Evolutionary conservation across 2,113 vertebrate genomes (phyloP).

Genomic region (Stigmatopora nigra): DNA sequence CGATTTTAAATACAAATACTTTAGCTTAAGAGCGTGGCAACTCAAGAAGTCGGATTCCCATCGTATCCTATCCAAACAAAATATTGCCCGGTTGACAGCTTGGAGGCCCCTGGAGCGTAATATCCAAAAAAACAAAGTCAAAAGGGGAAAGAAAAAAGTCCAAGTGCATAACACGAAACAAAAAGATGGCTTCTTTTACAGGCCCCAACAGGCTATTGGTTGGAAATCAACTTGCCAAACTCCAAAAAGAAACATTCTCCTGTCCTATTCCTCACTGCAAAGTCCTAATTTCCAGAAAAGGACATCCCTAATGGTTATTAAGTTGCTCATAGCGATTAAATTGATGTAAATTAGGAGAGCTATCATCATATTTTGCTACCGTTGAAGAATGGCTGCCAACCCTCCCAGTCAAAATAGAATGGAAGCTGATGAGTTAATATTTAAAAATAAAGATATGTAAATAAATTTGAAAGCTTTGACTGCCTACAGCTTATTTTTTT

Average conservation of each 20-base stretch:
- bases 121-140: not conserved
- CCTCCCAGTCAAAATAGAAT: too few relatives aligned
- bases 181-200: conserved; percentile 14
- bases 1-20: too few relatives aligned
- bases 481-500: too few relatives aligned
- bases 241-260: conserved; percentile 27
- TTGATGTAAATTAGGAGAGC: too few relatives aligned
- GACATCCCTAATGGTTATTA: too few relatives aligned
- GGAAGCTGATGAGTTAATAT: too few relatives aligned
- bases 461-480: too few relatives aligned
- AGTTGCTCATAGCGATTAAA: too few relatives aligned
- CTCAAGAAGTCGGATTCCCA: not conserved
- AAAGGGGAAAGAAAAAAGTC: not conserved
- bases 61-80: not conserved
- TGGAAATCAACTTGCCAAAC: conserved; percentile 37
- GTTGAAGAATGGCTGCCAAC: too few relatives aligned
- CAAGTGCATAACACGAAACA: conserved; percentile 19
- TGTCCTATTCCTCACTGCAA: conserved; percentile 39
- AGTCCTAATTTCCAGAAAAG: too few relatives aligned
- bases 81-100: not conserved
- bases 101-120: not conserved
- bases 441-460: too few relatives aligned
- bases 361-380: too few relatives aligned
- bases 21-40: not conserved
- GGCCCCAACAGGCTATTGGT: conserved; percentile 21